Evolutionary conservation across 2,797 vertebrate genomes (phyloP).

Genomic region (Pangasius mekongensis): DNA sequence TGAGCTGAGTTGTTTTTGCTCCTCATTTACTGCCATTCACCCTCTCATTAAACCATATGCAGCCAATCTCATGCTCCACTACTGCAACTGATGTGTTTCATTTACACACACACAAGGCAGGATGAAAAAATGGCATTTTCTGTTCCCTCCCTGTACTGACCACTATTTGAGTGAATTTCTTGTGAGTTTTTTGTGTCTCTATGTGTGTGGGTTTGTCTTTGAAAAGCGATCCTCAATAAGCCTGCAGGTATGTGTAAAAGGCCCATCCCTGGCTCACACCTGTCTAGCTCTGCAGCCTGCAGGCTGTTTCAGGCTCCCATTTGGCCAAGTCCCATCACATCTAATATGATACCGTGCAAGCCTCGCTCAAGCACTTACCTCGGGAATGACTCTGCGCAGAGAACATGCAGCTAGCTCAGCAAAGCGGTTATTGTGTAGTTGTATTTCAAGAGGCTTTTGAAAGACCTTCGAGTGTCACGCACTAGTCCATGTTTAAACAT

Average conservation of each 20-base stretch:
- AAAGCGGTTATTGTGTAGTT: constrained; percentile 19
- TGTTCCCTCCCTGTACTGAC: neutral
- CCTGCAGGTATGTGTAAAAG: constrained; percentile 59
- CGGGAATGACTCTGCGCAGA: constrained; percentile 29
- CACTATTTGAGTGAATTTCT: constrained; percentile 19
- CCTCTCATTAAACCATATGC: neutral
- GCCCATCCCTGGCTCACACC: constrained; percentile 67
- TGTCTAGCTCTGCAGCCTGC: constrained; percentile 69
- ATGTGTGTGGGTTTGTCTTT: constrained; percentile 51
- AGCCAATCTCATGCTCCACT: neutral
- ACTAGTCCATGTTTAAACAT: constrained; percentile 34
- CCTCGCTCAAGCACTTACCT: constrained; percentile 26
- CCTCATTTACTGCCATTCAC: neutral
- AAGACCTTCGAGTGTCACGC: constrained; percentile 21
- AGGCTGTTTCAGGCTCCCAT: constrained; percentile 44
- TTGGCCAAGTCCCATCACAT: constrained; percentile 47
- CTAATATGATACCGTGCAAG: constrained; percentile 28
- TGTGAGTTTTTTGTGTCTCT: constrained; percentile 24
- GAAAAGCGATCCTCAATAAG: constrained; percentile 58
- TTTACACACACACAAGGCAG: neutral
- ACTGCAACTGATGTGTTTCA: constrained; percentile 4
- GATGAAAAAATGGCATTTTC: neutral
- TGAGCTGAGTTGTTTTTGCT: neutral
- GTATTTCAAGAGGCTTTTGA: constrained; percentile 20
- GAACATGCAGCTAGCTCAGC: constrained; percentile 14